Evolutionary conservation across 2,797 vertebrate species (phyloP), one percentile per base, ranked within the genome.

Genomic region (Darevskia nairensis): DNA sequence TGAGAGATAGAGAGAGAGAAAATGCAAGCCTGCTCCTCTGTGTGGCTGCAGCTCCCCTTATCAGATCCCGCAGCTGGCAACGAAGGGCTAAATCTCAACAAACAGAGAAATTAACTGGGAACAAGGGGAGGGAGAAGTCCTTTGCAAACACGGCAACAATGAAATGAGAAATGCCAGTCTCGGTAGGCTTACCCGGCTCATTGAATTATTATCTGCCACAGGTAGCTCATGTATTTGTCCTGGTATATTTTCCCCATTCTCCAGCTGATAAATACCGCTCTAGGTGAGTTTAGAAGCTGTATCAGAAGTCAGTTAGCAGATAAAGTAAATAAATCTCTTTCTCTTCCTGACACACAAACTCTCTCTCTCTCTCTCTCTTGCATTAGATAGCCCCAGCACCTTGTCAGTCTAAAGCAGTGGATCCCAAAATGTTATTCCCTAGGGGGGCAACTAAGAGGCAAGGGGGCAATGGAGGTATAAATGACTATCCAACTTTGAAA

Each of bases 71-170:
- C 90, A 92, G 94, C 93, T 93, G 87, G 61, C 84, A 94, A 96
- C 89, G 91, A 94, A 95, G 89, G 92, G 94, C 89, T 90, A 93
- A 89, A 94, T 89, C 94, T 93, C 90, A 79, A 91, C 89, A 94
- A 95, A 94, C 93, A 93, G 92, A 95, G 92, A 93, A 95, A 95
- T 95, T 91, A 95, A 94, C 95, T 92, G 94, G 94, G 94, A 94
- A 94, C 94, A 95, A 88, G 90, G 84, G 89, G 69, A 77, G 89
- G 90, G 94, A 94, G 91, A 93, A 93, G 88, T 92, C 90, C 94
- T 95, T 90, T 91, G 95, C 93, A 96, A 95, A 95, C 90, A 93
- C 84, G 82, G 91, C 86, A 93, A 86, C 86, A 93, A 86, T 86
- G 91, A 94, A 94, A 95, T 94, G 93, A 95, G 93, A 95, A 94